Conservation (phyloP, 2,113 vertebrate genomes). For the Rhabdornis inornatus region DNA sequence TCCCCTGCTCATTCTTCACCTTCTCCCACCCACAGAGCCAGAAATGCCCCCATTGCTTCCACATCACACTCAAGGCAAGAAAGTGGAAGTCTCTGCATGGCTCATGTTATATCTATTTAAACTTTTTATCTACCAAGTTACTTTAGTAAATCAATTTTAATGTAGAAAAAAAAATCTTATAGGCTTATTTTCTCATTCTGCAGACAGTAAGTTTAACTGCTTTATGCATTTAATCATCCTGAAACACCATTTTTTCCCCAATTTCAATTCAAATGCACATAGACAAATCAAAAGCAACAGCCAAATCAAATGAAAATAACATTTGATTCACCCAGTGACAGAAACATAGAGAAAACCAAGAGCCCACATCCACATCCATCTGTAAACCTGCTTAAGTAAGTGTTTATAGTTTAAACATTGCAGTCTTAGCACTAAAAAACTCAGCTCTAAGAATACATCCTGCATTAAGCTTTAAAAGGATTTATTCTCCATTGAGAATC, state of each 20-base stretch:
- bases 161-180: neutral
- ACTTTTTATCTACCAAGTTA: neutral
- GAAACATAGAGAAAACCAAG: neutral
- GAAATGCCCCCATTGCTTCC: accelerated
- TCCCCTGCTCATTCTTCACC: neutral
- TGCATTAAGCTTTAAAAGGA: neutral
- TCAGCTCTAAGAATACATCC: neutral
- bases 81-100: neutral
- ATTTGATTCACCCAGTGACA: neutral
- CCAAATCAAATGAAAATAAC: neutral
- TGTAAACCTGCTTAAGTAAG: neutral
- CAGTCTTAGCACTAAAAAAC: neutral
- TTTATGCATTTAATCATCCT: neutral
- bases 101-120: neutral
- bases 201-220: neutral
- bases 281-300: slow-evolving; percentile 2
- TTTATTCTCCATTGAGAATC: neutral
- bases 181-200: neutral
- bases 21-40: neutral
- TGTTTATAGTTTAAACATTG: neutral
- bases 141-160: neutral
- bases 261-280: neutral
- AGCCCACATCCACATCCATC: neutral
- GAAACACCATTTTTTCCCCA: neutral
- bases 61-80: neutral